These are phyloP conservation scores for Caenorhabditis briggsae DNA, from an alignment of 1,140 invertebrate genomes.

Conservation along the genomic window DNA sequence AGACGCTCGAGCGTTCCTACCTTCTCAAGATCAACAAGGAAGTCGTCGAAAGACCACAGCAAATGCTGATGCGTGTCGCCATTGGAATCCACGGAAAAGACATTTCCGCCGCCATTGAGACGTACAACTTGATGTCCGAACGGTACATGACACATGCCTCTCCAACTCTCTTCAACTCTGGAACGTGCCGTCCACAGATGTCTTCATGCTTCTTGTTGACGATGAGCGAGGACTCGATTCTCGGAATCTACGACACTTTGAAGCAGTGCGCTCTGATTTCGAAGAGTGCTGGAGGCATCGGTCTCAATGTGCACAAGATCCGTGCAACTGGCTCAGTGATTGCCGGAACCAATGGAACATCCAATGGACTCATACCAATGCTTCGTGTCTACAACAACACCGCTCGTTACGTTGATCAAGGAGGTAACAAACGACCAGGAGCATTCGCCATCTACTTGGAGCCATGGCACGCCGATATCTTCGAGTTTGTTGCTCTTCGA, in stretches of 20 bases:
- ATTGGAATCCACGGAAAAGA: constrained; percentile 96
- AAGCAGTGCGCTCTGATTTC: constrained; percentile 95
- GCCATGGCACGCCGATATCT: constrained; percentile 98
- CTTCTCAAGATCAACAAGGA: constrained; percentile 92
- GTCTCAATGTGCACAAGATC: constrained; percentile 95
- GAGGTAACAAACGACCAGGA: constrained; percentile 97
- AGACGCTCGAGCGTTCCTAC: constrained; percentile 95
- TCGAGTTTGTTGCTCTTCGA: constrained; percentile 90
- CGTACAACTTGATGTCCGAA: constrained; percentile 95
- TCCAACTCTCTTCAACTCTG: constrained; percentile 95
- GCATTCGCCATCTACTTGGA: constrained; percentile 99
- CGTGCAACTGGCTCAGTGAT: constrained; percentile 91
- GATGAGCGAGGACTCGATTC: constrained; percentile 95
- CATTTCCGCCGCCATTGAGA: constrained; percentile 92
- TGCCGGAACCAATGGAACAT: constrained; percentile 92
- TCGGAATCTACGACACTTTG: constrained; percentile 96
- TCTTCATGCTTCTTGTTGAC: constrained; percentile 95
- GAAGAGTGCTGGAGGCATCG: constrained; percentile 97
- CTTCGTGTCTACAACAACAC: constrained; percentile 95
- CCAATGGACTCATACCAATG: constrained; percentile 98
- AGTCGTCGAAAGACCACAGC: constrained; percentile 93
- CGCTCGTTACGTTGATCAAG: constrained; percentile 96
- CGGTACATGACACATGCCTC: constrained; percentile 98
- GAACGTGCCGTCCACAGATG: constrained; percentile 88
- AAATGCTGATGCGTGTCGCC: constrained; percentile 97